Conservation (phyloP, 1,140 invertebrate species). For the Lordiphosa stackelbergi region DNA sequence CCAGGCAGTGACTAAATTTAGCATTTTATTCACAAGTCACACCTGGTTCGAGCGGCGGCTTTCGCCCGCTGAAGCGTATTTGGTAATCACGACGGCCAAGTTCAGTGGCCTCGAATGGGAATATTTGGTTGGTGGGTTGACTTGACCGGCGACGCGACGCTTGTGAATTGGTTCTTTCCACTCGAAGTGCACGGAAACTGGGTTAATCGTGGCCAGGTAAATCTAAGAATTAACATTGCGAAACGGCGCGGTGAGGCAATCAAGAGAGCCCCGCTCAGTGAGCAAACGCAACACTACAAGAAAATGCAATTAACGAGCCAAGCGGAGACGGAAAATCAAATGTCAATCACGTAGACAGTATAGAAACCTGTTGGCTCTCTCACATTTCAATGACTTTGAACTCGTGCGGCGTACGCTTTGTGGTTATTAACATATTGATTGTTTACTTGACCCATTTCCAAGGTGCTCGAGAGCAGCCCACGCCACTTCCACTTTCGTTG, state of each 20-base stretch:
- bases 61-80: constrained; percentile 59
- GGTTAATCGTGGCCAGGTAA: constrained; percentile 59
- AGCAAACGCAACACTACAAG: constrained; percentile 31
- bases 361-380: constrained; percentile 56
- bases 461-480: constrained; percentile 52
- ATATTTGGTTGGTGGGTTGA: no score
- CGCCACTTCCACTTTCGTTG: constrained; percentile 72
- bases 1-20: constrained; percentile 44
- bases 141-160: not conserved
- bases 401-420: constrained; percentile 29
- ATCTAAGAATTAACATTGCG: constrained; percentile 1
- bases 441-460: constrained; percentile 61
- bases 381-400: constrained; percentile 73
- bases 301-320: constrained; percentile 59
- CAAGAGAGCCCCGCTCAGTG: constrained; percentile 10
- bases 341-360: constrained; percentile 52
- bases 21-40: constrained; percentile 51
- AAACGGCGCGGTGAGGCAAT: constrained; percentile 17
- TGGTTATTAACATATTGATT: constrained; percentile 56
- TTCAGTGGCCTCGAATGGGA: constrained; percentile 63
- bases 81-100: constrained; percentile 67
- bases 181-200: constrained; percentile 47
- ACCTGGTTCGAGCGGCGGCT: constrained; percentile 52
- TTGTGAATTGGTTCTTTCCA: constrained; percentile 24
- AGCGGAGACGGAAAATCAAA: constrained; percentile 44